phyloP scores from a whole-genome alignment of 2,888 invertebrate species.

The Xanthorhoe designata region DNA sequence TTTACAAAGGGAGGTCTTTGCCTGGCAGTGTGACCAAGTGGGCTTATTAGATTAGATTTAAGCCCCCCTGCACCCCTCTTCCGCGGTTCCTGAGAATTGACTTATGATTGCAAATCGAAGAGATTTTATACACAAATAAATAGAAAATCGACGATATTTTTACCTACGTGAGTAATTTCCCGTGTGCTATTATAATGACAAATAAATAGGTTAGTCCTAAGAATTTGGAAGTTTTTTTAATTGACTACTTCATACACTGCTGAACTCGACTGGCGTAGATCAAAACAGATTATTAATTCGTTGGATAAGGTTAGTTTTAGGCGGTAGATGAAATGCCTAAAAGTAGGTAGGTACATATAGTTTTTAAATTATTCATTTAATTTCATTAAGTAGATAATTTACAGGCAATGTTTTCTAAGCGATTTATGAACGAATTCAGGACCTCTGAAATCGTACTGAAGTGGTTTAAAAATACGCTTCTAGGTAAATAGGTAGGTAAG shows the following conservation, averaged over 20 bases:
- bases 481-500: constrained; percentile 5
- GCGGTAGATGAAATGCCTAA: not conserved
- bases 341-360: not conserved
- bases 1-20: too few relatives aligned
- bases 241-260: constrained; percentile 1
- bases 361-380: too few relatives aligned
- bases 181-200: too few relatives aligned
- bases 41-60: too few relatives aligned
- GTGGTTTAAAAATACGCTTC: not conserved
- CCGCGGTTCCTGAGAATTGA: too few relatives aligned
- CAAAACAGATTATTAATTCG: not conserved
- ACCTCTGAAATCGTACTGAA: not conserved
- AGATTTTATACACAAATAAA: not conserved
- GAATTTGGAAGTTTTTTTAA: not conserved
- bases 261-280: not conserved
- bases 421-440: not conserved
- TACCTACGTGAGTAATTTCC: too few relatives aligned
- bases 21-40: too few relatives aligned
- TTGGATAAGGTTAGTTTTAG: not conserved
- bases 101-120: not conserved
- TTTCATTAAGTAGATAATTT: not conserved
- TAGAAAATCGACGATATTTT: too few relatives aligned
- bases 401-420: not conserved
- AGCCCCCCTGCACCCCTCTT: too few relatives aligned
- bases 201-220: not conserved